These are phyloP conservation scores for Patella ulyssiponensis DNA, from an alignment of 2,888 invertebrate genomes.

Conservation along the genomic window DNA sequence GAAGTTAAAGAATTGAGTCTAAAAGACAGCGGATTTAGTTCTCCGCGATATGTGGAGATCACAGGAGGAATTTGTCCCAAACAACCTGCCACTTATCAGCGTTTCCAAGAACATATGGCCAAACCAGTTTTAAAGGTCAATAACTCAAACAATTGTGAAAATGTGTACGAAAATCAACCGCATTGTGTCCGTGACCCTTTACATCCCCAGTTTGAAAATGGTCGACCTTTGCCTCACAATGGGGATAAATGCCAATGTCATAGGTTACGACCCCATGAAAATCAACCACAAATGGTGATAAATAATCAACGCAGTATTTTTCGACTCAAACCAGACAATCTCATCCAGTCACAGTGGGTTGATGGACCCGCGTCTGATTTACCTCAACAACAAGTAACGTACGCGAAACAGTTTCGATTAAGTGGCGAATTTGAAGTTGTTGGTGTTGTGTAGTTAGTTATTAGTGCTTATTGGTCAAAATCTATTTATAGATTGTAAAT, in stretches of 20 bases:
- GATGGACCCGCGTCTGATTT: slow-evolving; percentile 15
- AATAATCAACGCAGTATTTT: slow-evolving; percentile 1
- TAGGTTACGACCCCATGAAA: background rate
- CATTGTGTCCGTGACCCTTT: slow-evolving; percentile 14
- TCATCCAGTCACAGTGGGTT: background rate
- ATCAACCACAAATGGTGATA: background rate
- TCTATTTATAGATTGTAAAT: no score
- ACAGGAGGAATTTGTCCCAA: slow-evolving; percentile 11
- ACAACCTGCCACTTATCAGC: slow-evolving; percentile 11
- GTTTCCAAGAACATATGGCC: background rate
- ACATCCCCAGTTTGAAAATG: slow-evolving; percentile 10
- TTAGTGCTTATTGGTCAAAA: no score
- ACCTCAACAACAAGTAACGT: slow-evolving; percentile 45
- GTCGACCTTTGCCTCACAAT: slow-evolving; percentile 29
- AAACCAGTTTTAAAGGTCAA: slow-evolving; percentile 1
- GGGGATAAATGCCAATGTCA: slow-evolving; percentile 20
- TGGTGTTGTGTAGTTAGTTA: slow-evolving; percentile 48
- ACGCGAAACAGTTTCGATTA: slow-evolving; percentile 50
- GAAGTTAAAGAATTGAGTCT: slow-evolving; percentile 47
- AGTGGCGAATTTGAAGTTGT: slow-evolving; percentile 63
- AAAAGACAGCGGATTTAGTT: slow-evolving; percentile 62
- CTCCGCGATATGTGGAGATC: slow-evolving; percentile 47
- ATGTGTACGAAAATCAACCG: background rate
- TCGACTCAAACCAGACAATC: background rate
- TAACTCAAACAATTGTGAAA: background rate